A percentile compares a stretch with the other conserved stretches of the same genome.
phyloP scores from a whole-genome alignment of 2,888 invertebrate species.

The Leucophora obtusa region DNA sequence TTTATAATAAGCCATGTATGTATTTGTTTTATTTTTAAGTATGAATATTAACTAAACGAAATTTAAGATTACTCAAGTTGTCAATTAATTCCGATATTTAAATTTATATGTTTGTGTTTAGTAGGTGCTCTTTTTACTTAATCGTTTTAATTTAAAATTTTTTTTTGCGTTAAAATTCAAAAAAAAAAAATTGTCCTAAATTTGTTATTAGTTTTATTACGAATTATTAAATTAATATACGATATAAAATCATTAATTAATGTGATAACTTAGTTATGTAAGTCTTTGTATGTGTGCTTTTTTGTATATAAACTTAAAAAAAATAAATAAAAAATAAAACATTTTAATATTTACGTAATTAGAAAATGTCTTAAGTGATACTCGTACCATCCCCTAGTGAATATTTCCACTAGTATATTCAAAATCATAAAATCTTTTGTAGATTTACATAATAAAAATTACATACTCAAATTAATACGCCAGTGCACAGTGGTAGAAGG shows the following conservation, averaged over 20 bases:
- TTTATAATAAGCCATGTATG: slow-evolving; percentile 5
- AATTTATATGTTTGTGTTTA: slow-evolving; percentile 1
- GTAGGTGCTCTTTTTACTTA: slow-evolving; percentile 46
- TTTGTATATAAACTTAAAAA: slow-evolving; percentile 51
- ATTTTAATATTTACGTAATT: slow-evolving; percentile 21
- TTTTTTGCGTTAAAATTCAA: neutral
- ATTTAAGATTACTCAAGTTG: slow-evolving; percentile 17
- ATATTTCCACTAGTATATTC: too few species aligned
- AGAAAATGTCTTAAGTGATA: too few species aligned
- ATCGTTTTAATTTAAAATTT: slow-evolving; percentile 18
- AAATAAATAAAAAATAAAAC: slow-evolving; percentile 30
- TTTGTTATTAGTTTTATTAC: slow-evolving; percentile 20
- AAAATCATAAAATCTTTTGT: too few species aligned
- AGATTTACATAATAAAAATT: too few species aligned
- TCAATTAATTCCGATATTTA: slow-evolving; percentile 29
- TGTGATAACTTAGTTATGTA: slow-evolving; percentile 62
- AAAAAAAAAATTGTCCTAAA: neutral
- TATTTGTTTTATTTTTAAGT: neutral
- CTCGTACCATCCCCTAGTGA: too few species aligned
- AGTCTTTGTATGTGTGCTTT: slow-evolving; percentile 52
- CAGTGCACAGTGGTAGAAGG: too few species aligned
- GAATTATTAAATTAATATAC: slow-evolving; percentile 4
- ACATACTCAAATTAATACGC: too few species aligned
- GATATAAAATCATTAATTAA: slow-evolving; percentile 43
- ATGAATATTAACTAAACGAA: neutral